Percentiles rank a stretch among this genome's conserved stretches.
These are phyloP conservation scores for Laterallus jamaicensis DNA, from an alignment of 2,113 vertebrate species.

Conservation along the genomic window DNA sequence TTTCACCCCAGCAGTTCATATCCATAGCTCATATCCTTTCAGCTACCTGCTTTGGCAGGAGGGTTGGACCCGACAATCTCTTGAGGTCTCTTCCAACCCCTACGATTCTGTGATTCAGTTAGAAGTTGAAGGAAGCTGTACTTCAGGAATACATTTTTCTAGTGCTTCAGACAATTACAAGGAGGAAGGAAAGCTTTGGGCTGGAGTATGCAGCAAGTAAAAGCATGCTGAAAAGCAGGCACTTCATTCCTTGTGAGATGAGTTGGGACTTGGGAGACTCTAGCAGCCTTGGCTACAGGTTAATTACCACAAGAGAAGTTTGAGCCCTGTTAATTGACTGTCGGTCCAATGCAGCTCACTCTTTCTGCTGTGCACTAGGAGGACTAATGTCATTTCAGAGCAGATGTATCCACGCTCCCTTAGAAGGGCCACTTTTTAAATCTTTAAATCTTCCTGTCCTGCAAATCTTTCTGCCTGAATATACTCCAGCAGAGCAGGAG, in stretches of 20 bases:
- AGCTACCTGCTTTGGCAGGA: too few relatives aligned
- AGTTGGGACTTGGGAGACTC: neutral
- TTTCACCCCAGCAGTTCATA: neutral
- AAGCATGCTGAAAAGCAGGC: neutral
- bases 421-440: neutral
- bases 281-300: fast-evolving
- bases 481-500: neutral
- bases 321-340: neutral
- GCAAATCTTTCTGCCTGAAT: neutral
- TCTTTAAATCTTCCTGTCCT: neutral
- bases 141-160: neutral
- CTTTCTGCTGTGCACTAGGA: neutral
- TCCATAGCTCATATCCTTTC: neutral
- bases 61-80: too few relatives aligned
- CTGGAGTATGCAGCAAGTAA: neutral
- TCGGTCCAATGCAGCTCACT: neutral
- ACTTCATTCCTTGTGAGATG: neutral
- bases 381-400: neutral
- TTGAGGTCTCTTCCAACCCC: too few relatives aligned
- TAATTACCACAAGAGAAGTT: neutral
- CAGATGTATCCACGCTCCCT: neutral
- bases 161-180: neutral
- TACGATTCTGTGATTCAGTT: neutral
- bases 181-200: neutral
- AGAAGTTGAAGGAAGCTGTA: neutral